Evolutionary conservation across 2,113 vertebrate species (phyloP), one percentile per base, ranked within the genome.

Genomic region (Nanger granti): DNA sequence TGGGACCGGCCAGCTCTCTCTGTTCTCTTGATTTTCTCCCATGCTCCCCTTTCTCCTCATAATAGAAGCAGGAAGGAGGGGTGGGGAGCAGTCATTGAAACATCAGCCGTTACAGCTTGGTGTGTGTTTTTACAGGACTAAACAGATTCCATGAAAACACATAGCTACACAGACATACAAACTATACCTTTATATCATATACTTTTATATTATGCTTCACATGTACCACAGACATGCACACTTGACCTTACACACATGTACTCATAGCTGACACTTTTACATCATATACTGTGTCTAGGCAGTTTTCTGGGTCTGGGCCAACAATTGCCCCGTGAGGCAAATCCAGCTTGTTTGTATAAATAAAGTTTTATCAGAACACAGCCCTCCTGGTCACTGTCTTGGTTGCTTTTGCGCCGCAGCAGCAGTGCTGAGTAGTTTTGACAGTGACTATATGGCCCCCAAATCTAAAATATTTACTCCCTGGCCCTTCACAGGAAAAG

Each of bases 301-400:
- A 20, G 26, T 22, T 28, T 84, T 54, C 31, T 34, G 94, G 49
- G 37, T 52, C 62, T 96, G 62, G 34, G 49, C 29, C 55, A 89
- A 44, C 5, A 4, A 24, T 11, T 24, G 47, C n/a, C 49, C 0
- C 0, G 0, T 2, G 22, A 57, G 7, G 26, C 31, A 60, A 59
- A 86, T 80, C 83, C 31, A 85, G 49, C 18, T n/a, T 14, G 9
- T 82, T 62, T 44, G 10, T 80, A 47, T 57, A 24, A 87, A 91
- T 93, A 90, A 94, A 94, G 93, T 96, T n/a, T 91, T 57, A 79
- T 28, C 90, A 69, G 80, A 57, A 95, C 4, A 9, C 18, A 20
- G 66, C 22, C 6, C 4, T 10, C 14, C 14, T 17, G 22, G 3
- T 69, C 9, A 8, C 60, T 24, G 15, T 15, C 22, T 54, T 13